Evolutionary conservation across 2,797 vertebrate species (phyloP).

Genomic region (Rhynchotus rufescens): DNA sequence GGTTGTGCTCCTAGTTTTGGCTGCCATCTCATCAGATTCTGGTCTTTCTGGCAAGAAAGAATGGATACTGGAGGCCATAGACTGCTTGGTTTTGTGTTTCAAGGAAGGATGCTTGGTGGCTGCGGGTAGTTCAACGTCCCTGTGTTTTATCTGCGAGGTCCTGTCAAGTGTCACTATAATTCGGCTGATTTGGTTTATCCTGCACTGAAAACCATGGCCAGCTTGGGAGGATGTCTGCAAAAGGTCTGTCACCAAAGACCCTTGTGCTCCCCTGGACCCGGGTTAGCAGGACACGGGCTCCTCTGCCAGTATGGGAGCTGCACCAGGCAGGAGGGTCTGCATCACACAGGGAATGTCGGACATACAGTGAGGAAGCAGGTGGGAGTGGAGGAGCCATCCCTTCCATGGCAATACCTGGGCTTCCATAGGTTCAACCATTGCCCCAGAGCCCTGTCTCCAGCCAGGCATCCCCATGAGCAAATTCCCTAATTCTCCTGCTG

Average conservation of each 20-base stretch:
- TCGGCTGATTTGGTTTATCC: not conserved
- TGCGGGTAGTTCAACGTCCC: not conserved
- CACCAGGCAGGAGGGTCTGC: rapidly evolving
- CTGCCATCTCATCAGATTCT: not conserved
- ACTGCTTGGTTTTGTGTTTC: too few relatives aligned
- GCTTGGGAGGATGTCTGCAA: not conserved
- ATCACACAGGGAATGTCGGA: rapidly evolving
- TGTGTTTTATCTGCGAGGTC: not conserved
- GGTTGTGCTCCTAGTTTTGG: not conserved
- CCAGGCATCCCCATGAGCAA: not conserved
- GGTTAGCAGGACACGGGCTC: not conserved
- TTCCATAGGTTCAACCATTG: not conserved
- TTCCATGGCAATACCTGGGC: rapidly evolving
- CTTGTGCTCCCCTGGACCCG: not conserved
- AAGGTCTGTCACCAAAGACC: not conserved
- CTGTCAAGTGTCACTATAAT: not conserved
- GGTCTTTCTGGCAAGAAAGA: not conserved
- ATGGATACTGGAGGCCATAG: not conserved
- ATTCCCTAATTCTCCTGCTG: rapidly evolving
- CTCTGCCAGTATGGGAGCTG: not conserved
- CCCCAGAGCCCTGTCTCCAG: not conserved
- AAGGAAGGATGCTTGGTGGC: not conserved
- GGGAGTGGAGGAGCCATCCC: not conserved
- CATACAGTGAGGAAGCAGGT: not conserved
- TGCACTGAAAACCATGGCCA: not conserved